Evolutionary conservation across 2,113 vertebrate species (phyloP), one percentile per base, ranked within the genome.

Genomic region (Corvus moneduloides): DNA sequence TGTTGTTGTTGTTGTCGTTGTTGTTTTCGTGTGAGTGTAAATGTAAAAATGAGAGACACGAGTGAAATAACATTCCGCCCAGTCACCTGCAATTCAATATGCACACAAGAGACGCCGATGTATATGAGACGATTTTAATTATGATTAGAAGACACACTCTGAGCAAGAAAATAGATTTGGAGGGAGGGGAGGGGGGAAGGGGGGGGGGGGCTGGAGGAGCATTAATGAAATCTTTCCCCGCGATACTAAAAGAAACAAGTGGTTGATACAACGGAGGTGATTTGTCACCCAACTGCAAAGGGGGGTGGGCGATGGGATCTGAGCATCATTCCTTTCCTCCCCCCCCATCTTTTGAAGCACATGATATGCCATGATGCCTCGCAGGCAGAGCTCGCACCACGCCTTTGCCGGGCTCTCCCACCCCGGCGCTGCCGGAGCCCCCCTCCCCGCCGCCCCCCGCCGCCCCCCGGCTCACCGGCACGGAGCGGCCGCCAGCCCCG

Each of bases 91-190:
- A 87, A 96, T 82, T 92, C 96, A 94, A 94, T 87, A 95, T 89
- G 95, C 95, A 72, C 87, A 84, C 94, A 14, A 91, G 96, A 97
- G 94, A 92, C 93, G 73, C 95, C 93, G 87, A 94, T 97, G 93
- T 94, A 75, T 96, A 94, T 92, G 94, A 96, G 96, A 94, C 96
- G 96, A 97, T 97, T 97, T 97, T 97, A 97, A 97, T 97, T 97
- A 97, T 94, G 96, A 97, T 97, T 96, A 96, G 95, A 95, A 96
- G 94, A 78, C 94, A 86, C 96, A 93, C 95, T 95, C 92, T 62
- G 95, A 93, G 92, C 64, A 74, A 90, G 86, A 93, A 94, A 96
- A 95, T 96, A 95, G 92, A 93, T 96, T 95, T 93, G 92, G 84
- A 89, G 87, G 95, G 89, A 80, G 85, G 88, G 61, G 46, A 44